Evolutionary conservation across 2,797 vertebrate genomes (phyloP), one percentile per base, ranked within the genome.

Genomic region (Pangasius larnaudii): DNA sequence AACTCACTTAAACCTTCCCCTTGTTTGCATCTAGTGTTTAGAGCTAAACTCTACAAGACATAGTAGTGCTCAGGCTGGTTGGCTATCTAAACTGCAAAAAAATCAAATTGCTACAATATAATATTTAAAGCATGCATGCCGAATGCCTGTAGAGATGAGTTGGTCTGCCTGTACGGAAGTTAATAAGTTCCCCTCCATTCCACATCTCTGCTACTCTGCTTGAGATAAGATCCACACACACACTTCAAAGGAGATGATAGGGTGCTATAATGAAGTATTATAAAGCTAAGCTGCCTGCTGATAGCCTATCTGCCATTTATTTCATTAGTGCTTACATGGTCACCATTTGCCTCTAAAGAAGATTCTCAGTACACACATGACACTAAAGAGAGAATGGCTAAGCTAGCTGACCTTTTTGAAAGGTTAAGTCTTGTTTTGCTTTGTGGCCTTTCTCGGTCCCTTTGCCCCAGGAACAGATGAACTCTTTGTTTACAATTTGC

Each of bases 401-500:
- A 90, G 88, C 84, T 84, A 86, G 58, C 49, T 88, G 88, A 89
- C 89, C 89, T 90, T 92, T 91, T 65, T 58, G 46, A 84, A 89
- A 89, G 85, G 88, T 77, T 88, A 89, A 81, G 89, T 78, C 75
- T 77, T 90, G 90, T 91, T 90, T 89, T 89, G 81, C 89, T 84
- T 90, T 84, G 85, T 65, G 72, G 61, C 78, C 74, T 90, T 90
- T 92, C 75, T 84, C 69, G 1, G 63, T 89, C 89, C 89, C 90
- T 89, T 90, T 81, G 80, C 88, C 91, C 92, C 88, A 87, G 71
- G 84, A 86, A 89, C 90, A 92, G 90, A 94, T 94, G 93, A 92
- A 87, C 86, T 89, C 86, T 94, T 94, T 95, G 94, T 95, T 95
- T 95, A 94, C 93, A 94, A 90, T 89, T 92, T 92, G 90, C 87